These are phyloP conservation scores for Mycalesis mineus DNA, from an alignment of 2,888 invertebrate species.

Conservation along the genomic window DNA sequence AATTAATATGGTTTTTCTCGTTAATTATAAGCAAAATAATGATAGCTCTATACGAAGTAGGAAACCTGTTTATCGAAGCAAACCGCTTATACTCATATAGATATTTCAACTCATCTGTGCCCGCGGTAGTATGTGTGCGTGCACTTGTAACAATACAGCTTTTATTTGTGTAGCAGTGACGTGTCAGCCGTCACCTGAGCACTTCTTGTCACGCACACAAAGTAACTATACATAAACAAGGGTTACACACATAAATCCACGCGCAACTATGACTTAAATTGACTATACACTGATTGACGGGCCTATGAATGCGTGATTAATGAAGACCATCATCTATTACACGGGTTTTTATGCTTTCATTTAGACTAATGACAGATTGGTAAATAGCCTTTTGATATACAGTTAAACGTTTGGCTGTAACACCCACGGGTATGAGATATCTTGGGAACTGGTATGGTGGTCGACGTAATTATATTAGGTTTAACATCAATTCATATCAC, in stretches of 20 bases:
- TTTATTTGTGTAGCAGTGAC: too few relatives aligned
- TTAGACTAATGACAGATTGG: slow-evolving; percentile 37
- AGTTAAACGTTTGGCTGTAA: slow-evolving; percentile 33
- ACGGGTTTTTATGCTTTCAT: slow-evolving; percentile 38
- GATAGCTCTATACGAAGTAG: slow-evolving; percentile 14
- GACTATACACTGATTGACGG: slow-evolving; percentile 54
- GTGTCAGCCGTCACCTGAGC: too few relatives aligned
- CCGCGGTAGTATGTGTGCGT: too few relatives aligned
- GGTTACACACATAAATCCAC: too few relatives aligned
- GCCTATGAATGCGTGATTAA: slow-evolving; percentile 67
- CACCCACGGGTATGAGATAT: slow-evolving; percentile 16
- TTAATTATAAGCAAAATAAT: slow-evolving; percentile 16
- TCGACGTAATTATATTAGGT: too few relatives aligned
- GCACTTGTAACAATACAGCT: too few relatives aligned
- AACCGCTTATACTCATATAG: slow-evolving; percentile 18
- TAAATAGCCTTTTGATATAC: slow-evolving; percentile 35
- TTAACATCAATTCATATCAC: too few relatives aligned
- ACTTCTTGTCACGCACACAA: too few relatives aligned
- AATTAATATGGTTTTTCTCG: slow-evolving; percentile 13
- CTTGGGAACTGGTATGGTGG: background rate
- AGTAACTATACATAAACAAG: too few relatives aligned
- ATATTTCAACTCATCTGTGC: too few relatives aligned
- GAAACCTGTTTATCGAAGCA: slow-evolving; percentile 26
- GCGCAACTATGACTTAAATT: too few relatives aligned
- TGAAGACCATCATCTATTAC: slow-evolving; percentile 40